Percentiles rank a stretch among this genome's conserved stretches.
Evolutionary conservation across 1,140 invertebrate genomes (phyloP).

Genomic region (Teleopsis dalmanni): DNA sequence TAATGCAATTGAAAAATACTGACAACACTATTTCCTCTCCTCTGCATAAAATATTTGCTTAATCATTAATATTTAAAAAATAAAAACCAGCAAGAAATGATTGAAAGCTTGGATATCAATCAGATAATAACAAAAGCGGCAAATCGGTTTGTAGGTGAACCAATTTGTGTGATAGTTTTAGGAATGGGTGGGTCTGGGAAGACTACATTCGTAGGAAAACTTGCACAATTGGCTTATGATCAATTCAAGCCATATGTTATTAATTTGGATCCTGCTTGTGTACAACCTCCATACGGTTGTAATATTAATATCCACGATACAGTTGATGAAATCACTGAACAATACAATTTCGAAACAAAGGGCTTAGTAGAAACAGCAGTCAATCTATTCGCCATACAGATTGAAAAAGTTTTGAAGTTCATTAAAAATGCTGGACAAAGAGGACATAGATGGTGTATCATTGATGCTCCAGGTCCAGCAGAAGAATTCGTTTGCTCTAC

Average conservation of each 20-base stretch:
- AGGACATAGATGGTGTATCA: conserved; percentile 71
- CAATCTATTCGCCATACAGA: conserved; percentile 96
- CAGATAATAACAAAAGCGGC: not conserved
- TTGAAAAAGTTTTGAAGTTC: conserved; percentile 81
- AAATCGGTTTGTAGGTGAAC: conserved; percentile 33
- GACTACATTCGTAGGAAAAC: conserved; percentile 73
- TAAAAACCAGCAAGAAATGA: no score
- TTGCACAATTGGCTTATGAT: conserved; percentile 55
- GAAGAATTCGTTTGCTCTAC: conserved; percentile 99
- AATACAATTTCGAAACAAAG: conserved; percentile 92
- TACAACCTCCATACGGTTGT: conserved; percentile 83
- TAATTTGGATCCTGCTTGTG: conserved; percentile 97
- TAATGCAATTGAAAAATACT: no score
- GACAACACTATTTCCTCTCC: no score
- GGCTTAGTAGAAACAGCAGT: conserved; percentile 95
- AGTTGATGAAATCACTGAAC: conserved; percentile 97
- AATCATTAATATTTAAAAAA: no score
- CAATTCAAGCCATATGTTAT: conserved; percentile 79
- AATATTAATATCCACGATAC: conserved; percentile 98
- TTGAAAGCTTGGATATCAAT: no score
- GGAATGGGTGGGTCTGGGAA: conserved; percentile 85
- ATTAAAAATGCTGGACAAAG: conserved; percentile 68
- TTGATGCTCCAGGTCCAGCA: conserved; percentile 97
- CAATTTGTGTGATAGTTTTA: conserved; percentile 70
- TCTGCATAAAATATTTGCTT: no score